Base-by-base conservation (phyloP, 2,888 invertebrate species). In the Lycocerus yunnanus region DNA sequence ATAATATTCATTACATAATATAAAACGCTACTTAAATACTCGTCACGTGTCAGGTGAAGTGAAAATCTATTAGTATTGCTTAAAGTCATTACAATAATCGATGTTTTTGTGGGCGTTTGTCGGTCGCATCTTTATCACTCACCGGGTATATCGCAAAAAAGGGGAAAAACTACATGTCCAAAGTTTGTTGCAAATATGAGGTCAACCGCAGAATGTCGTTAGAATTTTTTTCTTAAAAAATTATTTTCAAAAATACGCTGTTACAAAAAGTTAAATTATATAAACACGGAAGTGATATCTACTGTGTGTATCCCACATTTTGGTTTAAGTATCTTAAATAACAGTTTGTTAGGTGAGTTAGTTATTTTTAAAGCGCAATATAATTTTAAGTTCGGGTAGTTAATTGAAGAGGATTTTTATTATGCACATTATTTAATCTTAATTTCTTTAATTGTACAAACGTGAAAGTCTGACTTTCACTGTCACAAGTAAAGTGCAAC, bases 31-130 rank as follows among this genome's bases (percentile, higher is more conserved):
- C 68, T 68, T 68, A 58, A 20, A 68, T 59, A n/a, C 14, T 18
- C 68, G 20, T 68, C 68, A 68, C 68, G 68, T 68, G 59, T 68
- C 27, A 24, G 9, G 27, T 68, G 58, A 68, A 68, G 68, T 68
- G 68, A 68, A 68, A 68, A 68, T 58, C 21, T 60, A 58, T 59
- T 63, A n/a, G n/a, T n/a, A 63, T 63, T 63, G 61, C 20, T 59
- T 20, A 15, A 68, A 24, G 15, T 68, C 15, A 59, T 68, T 21
- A 59, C 14, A 68, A 68, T 68, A 15, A 68, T 68, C 18, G 43
- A 43, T 43, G 43, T 59, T 67, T 63, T 20, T 43, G 67, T 67
- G 27, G 67, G 67, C 43, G 67, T 13, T 66, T 16, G 18, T 18
- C 27, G 18, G 61, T 20, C 61, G 61, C 61, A 63, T 63, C 18